Percentiles rank a stretch among this genome's conserved stretches.
phyloP scores from a whole-genome alignment of 2,888 invertebrate species.

The Phymatocera aterrima region DNA sequence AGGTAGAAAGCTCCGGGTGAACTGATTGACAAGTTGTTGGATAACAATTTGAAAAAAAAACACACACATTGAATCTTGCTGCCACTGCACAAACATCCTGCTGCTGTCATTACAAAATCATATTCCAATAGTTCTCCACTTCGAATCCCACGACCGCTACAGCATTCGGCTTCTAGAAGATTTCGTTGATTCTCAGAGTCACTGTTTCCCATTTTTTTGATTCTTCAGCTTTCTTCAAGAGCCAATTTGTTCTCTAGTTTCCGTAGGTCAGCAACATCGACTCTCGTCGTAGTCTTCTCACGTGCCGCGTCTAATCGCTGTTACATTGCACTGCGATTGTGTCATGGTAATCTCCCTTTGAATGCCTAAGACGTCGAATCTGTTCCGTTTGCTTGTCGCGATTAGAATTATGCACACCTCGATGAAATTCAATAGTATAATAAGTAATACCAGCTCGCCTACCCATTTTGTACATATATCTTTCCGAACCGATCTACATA shows the following conservation, averaged over 20 bases:
- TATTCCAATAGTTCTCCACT: neutral
- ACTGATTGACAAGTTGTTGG: neutral
- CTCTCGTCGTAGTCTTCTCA: conserved; percentile 11
- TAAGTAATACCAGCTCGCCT: neutral
- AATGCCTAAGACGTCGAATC: neutral
- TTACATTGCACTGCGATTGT: neutral
- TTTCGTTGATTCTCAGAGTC: neutral
- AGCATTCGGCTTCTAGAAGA: neutral
- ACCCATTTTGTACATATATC: neutral
- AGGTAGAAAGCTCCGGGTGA: neutral
- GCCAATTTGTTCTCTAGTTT: neutral
- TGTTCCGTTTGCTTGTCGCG: neutral
- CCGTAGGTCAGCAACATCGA: neutral
- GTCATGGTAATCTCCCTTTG: neutral
- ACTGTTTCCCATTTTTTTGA: neutral
- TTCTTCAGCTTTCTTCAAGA: too few relatives aligned
- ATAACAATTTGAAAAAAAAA: neutral
- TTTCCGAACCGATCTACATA: neutral
- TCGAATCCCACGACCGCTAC: neutral
- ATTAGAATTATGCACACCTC: neutral
- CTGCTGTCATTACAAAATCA: too few relatives aligned
- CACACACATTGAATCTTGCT: too few relatives aligned
- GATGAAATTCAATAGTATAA: neutral
- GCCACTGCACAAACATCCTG: too few relatives aligned
- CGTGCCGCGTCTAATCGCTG: neutral